Evolutionary conservation across 2,888 invertebrate species (phyloP).

Genomic region (Atethmia centrago): DNA sequence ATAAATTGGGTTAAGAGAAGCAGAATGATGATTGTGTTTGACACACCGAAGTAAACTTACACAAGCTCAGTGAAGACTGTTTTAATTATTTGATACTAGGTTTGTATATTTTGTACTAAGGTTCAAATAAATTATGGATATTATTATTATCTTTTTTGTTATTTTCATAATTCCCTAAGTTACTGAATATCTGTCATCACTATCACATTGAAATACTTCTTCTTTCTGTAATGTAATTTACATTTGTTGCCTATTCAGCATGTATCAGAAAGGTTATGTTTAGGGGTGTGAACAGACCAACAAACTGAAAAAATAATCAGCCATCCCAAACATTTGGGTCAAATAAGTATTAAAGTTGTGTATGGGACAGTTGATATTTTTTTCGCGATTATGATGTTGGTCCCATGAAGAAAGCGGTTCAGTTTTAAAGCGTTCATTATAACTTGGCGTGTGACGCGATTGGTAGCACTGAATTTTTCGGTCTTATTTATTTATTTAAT

Average conservation of each 20-base stretch:
- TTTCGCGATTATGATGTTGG: too few relatives aligned
- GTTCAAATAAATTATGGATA: slow-evolving; percentile 8
- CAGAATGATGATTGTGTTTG: not conserved
- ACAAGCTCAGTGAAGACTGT: not conserved
- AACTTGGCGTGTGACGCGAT: too few relatives aligned
- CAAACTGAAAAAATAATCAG: too few relatives aligned
- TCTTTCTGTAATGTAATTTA: not conserved
- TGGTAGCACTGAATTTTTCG: too few relatives aligned
- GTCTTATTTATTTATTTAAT: too few relatives aligned
- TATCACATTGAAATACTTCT: not conserved
- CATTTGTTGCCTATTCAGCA: not conserved
- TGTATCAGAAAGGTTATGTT: not conserved
- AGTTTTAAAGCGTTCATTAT: too few relatives aligned
- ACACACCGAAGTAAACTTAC: not conserved
- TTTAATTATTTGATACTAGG: not conserved
- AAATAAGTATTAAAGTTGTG: too few relatives aligned
- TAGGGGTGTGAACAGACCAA: too few relatives aligned
- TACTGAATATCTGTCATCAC: not conserved
- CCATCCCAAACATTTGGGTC: too few relatives aligned
- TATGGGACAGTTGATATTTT: too few relatives aligned
- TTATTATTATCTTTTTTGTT: not conserved
- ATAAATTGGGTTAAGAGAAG: too few relatives aligned
- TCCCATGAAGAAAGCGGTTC: too few relatives aligned
- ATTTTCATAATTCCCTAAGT: not conserved
- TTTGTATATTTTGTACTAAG: not conserved